Evolutionary conservation across 2,113 vertebrate genomes (phyloP).

Genomic region (Perca fluviatilis): DNA sequence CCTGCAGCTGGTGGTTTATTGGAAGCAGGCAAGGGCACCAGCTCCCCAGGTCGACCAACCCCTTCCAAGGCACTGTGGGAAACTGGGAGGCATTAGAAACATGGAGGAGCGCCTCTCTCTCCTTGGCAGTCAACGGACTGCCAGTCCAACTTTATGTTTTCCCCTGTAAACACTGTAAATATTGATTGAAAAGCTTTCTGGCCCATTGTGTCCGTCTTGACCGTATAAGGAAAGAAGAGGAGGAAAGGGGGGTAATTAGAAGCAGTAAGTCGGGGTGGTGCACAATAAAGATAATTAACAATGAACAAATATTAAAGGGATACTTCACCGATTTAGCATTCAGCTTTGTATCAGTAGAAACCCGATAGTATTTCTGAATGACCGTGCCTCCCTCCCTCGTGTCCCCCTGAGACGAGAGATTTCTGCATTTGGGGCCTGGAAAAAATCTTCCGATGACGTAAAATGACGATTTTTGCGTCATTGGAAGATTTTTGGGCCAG

Average conservation of each 20-base stretch:
- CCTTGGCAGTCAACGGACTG: constrained; percentile 5
- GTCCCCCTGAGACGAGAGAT: too few relatives aligned
- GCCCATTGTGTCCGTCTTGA: constrained; percentile 11
- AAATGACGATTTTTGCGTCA: too few relatives aligned
- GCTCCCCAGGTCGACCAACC: constrained; percentile 66
- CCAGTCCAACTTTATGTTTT: constrained; percentile 39
- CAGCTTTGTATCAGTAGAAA: too few relatives aligned
- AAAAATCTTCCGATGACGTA: too few relatives aligned
- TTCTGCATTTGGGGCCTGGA: too few relatives aligned
- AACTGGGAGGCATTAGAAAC: constrained; percentile 57
- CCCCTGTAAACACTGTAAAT: constrained; percentile 39
- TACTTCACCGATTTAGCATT: too few relatives aligned
- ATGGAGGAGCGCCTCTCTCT: constrained; percentile 1
- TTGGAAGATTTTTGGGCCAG: too few relatives aligned
- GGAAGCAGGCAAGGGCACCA: constrained; percentile 78
- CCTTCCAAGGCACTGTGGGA: constrained; percentile 62
- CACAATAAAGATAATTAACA: too few relatives aligned
- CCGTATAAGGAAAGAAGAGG: constrained; percentile 20
- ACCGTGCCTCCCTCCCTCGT: too few relatives aligned
- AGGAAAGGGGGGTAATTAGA: background rate
- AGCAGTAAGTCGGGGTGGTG: too few relatives aligned
- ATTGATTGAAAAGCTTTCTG: constrained; percentile 11
- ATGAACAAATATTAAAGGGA: too few relatives aligned
- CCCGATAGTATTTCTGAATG: too few relatives aligned
- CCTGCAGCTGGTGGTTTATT: constrained; percentile 79